Evolutionary conservation across 1,140 invertebrate genomes (phyloP), one percentile per base, ranked within the genome.

Genomic region (Drosophila ficusphila): DNA sequence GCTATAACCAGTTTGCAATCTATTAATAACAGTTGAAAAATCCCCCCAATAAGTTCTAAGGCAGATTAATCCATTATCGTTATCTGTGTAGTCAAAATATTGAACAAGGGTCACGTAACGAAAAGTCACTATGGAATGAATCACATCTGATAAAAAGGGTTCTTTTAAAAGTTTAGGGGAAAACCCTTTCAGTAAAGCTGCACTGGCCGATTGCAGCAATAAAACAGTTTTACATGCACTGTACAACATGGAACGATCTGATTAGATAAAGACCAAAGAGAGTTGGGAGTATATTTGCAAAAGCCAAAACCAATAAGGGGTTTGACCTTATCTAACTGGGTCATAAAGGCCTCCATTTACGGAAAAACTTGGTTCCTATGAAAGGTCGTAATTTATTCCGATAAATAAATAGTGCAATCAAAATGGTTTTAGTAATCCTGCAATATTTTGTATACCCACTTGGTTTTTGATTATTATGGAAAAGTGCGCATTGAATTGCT

Each of bases 1-100:
- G 67, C 12, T 7, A 70, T 58, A 70, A 70, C 65, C 67, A 70
- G 67, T 70, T 69, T 47, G 31, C 23, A 33, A n/a, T 70, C 33
- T 70, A 69, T 70, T 57, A 70, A 67, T 67, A 67, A 27, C 27
- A 27, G 27, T 67, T 67, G 46, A 41, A 29, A 70, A 39, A 69
- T 38, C 39, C 48, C 44, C 38, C 12, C 0, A 25, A 25, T 27
- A 38, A 19, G 19, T n/a, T 29, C 33, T 9, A 14, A 29, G 8
- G 25, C 18, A 29, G 9, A 65, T 31, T 65, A 52, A 62, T 25
- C n/a, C 19, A n/a, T 34, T 31, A 57, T 57, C 8, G 5, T 19
- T 36, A 27, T 29, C 11, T 18, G 27, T n/a, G 7, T 11, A 58
- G 4, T 8, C 11, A 11, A 14, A 14, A 38, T 25, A 25, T 21